Base-by-base conservation (phyloP, 1,140 invertebrate genomes). In the Scaptomyza montana region DNA sequence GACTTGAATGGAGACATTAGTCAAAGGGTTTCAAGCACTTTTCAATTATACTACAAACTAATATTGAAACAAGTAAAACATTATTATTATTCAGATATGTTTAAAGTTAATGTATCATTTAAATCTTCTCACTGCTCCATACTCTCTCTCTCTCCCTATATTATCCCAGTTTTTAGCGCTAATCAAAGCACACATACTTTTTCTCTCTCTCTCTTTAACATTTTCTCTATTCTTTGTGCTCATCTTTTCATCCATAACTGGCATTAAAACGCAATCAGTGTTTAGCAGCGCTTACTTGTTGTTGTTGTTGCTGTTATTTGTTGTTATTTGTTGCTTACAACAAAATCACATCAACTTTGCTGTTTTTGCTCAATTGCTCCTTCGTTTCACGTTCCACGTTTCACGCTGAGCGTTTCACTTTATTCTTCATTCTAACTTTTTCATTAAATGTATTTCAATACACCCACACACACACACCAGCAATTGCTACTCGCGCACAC, bases 371-470 rank as follows among this genome's bases (percentile, higher is more conserved):
- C 72, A 67, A 54, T 65, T 75, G 51, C 68, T 72, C 71, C 30
- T 33, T 33, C 30, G 30, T 33, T 33, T 7, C 53, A 25, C 30
- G 28, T 36, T 36, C 71, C 60, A 63, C 59, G 50, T 28, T 69
- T 39, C 53, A 13, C 30, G 28, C 30, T 56, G 49, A 57, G 65
- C 63, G 53, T 64, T 63, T 68, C 5, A 70, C 46, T 53, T 36
- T 66, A 73, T 74, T 57, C 75, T 77, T 71, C 16, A 16, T 16
- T 16, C 76, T 68, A 87, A 87, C 84, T 87, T 87, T 87, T 89
- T 87, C 84, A 87, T 87, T 87, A 87, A 87, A 87, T 87, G 84
- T 87, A 87, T 89, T 87, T 87, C 84, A 89, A n/a, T 68, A 49
- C 62, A n/a, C 33, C 47, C 30, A 33, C 19, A 45, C 10, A 45